Percentiles rank a stretch among this genome's conserved stretches.
phyloP scores from a whole-genome alignment of 2,888 invertebrate species.

The Temnothorax ravouxi region DNA sequence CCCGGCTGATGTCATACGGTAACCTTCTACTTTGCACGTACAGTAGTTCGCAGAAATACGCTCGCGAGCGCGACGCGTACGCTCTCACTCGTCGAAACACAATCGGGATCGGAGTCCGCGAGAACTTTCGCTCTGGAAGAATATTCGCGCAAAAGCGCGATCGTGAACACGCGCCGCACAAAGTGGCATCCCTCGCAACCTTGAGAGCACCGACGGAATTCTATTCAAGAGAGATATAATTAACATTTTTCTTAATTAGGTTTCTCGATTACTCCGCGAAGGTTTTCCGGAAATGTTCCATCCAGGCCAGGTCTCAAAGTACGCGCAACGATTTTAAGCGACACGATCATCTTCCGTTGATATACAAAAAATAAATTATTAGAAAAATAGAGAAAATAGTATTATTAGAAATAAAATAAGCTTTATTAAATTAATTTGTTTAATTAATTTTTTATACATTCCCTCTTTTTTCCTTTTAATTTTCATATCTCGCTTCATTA shows the following conservation, averaged over 20 bases:
- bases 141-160: not conserved
- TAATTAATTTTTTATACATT: not conserved
- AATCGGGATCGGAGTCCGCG: constrained; percentile 37
- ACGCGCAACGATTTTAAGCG: not conserved
- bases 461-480: not conserved
- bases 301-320: no score
- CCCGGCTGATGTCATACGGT: constrained; percentile 75
- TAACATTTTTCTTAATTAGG: constrained; percentile 38
- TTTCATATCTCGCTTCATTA: not conserved
- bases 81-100: constrained; percentile 48
- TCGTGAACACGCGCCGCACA: constrained; percentile 28
- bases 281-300: constrained; percentile 11
- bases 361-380: not conserved
- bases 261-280: not conserved
- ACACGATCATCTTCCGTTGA: not conserved
- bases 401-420: not conserved
- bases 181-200: not conserved
- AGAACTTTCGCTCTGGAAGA: constrained; percentile 30
- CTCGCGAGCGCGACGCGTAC: constrained; percentile 1
- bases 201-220: not conserved
- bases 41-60: constrained; percentile 67
- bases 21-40: constrained; percentile 79
- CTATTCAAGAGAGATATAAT: not conserved
- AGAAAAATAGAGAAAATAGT: not conserved
- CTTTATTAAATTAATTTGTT: not conserved